Conservation (phyloP, 2,113 vertebrate species). For the Mustela nigripes region DNA sequence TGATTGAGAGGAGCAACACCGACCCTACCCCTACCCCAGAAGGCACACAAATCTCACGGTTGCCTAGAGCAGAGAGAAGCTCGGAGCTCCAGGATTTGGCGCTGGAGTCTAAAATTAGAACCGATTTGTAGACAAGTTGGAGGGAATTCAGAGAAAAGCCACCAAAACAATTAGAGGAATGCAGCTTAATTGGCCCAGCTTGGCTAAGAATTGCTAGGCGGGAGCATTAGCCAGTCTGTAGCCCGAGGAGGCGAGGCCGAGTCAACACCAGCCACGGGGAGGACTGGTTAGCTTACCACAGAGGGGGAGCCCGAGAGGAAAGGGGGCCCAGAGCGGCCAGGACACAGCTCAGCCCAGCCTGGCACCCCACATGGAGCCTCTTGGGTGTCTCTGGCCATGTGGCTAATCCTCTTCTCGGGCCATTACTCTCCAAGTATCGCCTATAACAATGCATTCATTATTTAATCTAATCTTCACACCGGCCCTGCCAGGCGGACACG, state of each 20-base stretch:
- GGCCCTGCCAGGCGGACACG: background rate
- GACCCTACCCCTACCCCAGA: background rate
- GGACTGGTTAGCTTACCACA: constrained; percentile 7
- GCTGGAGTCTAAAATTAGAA: constrained; percentile 80
- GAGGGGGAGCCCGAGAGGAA: background rate
- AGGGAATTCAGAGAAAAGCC: constrained; percentile 81
- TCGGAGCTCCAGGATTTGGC: constrained; percentile 63
- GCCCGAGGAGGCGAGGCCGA: constrained; percentile 36
- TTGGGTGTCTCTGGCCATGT: background rate
- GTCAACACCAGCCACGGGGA: background rate
- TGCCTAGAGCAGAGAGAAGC: constrained; percentile 40
- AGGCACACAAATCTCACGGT: background rate
- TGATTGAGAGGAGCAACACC: background rate
- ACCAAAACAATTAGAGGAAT: constrained; percentile 83
- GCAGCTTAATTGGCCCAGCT: constrained; percentile 80
- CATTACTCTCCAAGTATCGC: background rate
- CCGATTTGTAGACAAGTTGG: constrained; percentile 80
- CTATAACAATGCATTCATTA: background rate
- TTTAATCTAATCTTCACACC: constrained; percentile 18
- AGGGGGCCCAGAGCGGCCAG: background rate
- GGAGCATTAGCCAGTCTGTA: constrained; percentile 56
- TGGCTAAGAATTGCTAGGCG: constrained; percentile 72
- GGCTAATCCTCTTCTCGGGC: background rate
- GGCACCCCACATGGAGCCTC: no score
- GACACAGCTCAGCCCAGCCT: background rate